phyloP scores from a whole-genome alignment of 2,888 invertebrate genomes.

The Cryptus armator region DNA sequence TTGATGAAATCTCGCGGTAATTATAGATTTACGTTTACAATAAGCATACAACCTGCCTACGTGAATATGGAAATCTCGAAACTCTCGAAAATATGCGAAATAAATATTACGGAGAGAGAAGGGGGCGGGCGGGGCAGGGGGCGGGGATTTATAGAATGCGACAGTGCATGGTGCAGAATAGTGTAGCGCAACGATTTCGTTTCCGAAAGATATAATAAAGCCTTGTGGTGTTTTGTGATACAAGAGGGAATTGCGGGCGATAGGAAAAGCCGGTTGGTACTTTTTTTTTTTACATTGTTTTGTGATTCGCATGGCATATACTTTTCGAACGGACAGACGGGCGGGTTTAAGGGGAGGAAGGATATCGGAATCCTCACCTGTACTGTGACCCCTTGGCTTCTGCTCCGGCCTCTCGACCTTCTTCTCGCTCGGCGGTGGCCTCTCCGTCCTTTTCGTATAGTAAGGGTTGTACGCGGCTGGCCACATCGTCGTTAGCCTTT shows the following conservation, averaged over 20 bases:
- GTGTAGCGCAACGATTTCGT: slow-evolving; percentile 74
- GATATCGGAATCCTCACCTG: slow-evolving; percentile 79
- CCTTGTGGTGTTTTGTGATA: slow-evolving; percentile 46
- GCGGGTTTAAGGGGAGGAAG: slow-evolving; percentile 26
- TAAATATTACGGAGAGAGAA: slow-evolving; percentile 25
- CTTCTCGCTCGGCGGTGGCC: slow-evolving; percentile 81
- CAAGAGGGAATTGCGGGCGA: slow-evolving; percentile 23
- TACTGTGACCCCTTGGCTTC: slow-evolving; percentile 80
- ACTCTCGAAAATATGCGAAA: slow-evolving; percentile 64
- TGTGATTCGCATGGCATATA: slow-evolving; percentile 13
- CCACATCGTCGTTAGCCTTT: slow-evolving; percentile 82
- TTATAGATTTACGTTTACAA: slow-evolving; percentile 12
- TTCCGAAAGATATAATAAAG: slow-evolving; percentile 61
- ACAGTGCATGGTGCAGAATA: slow-evolving; percentile 83
- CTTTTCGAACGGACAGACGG: slow-evolving; percentile 34
- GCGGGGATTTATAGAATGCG: slow-evolving; percentile 65
- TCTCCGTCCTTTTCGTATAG: slow-evolving; percentile 83
- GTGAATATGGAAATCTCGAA: slow-evolving; percentile 3
- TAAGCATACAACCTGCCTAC: slow-evolving; percentile 53
- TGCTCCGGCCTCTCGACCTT: slow-evolving; percentile 82
- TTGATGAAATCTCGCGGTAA: background rate
- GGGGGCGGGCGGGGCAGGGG: slow-evolving; percentile 25
- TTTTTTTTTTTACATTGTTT: slow-evolving; percentile 19
- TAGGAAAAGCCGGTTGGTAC: slow-evolving; percentile 51
- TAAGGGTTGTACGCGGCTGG: slow-evolving; percentile 82